Conservation (phyloP, 2,113 vertebrate genomes). For the Dascyllus trimaculatus region DNA sequence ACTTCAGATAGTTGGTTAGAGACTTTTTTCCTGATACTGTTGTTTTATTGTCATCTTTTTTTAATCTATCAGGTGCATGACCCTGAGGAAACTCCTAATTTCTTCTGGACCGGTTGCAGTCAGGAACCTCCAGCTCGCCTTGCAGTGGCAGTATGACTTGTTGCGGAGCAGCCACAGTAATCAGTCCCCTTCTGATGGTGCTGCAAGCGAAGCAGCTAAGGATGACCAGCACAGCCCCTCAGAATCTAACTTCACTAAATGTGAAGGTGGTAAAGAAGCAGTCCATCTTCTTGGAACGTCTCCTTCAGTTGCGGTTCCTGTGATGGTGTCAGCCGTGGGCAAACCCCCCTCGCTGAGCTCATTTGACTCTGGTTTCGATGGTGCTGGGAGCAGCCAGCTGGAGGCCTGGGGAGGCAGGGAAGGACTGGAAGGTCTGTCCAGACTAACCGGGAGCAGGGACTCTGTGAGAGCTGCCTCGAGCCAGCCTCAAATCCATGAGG, state of each 20-base stretch:
- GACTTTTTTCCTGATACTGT: no score
- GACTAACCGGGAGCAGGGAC: constrained; percentile 18
- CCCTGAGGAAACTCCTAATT: constrained; percentile 77
- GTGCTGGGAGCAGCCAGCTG: constrained; percentile 63
- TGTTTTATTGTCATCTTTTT: background rate
- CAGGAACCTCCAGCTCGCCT: constrained; percentile 74
- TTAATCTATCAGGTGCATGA: constrained; percentile 75
- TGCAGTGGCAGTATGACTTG: constrained; percentile 84
- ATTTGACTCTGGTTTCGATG: constrained; percentile 83
- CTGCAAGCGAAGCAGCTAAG: background rate
- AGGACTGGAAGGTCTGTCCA: constrained; percentile 20
- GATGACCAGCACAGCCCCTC: background rate
- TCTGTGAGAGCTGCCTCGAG: background rate
- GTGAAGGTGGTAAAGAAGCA: background rate
- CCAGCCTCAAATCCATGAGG: constrained; percentile 41
- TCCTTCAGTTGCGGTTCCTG: background rate
- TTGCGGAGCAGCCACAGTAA: constrained; percentile 39
- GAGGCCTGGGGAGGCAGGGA: constrained; percentile 55
- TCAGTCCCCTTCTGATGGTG: background rate
- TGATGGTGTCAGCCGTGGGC: background rate
- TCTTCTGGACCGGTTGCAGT: constrained; percentile 64
- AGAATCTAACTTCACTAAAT: background rate
- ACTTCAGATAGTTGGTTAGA: no score
- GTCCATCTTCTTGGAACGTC: background rate
- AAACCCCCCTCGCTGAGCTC: constrained; percentile 76